Base-by-base conservation (phyloP, 2,797 vertebrate genomes). In the Limnodromus scolopaceus region DNA sequence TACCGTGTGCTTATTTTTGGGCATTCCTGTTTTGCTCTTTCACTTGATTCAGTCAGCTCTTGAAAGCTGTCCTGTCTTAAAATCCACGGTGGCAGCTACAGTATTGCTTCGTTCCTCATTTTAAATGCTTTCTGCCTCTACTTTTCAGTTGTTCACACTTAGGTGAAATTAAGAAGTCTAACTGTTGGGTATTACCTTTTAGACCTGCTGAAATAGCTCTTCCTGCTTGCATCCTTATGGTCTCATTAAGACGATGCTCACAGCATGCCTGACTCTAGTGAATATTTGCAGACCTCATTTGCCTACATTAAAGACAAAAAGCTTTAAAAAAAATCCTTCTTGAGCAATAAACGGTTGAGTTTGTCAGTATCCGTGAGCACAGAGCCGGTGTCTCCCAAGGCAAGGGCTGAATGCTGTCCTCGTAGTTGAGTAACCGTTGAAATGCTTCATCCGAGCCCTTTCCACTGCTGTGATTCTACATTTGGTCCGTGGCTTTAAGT, bases 281-380 rank as follows among this genome's bases (percentile, higher is more conserved):
- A 98, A 98, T 97, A 98, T 98, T 97, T 97, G 96, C 98, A 97
- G 96, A 96, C 93, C 97, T 98, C 98, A 98, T 98, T 98, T 98
- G 98, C 98, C 97, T 98, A 98, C 97, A 98, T 98, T 98, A 98
- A 92, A 98, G 97, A 97, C 93, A 92, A 96, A 97, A 94, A 97
- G 92, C 95, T 94, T 96, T 79, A 95, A 86, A 95, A 86, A 91
- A 95, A 96, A 91, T 89, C 93, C 89, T 96, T 93, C 96, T 86
- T 70, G 97, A 97, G 93, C 93, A 91, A 84, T 95, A 95, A 97
- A 97, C 2, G 66, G 72, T 94, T 84, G 96, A 97, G 92, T 96
- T 97, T 91, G 96, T 92, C 71, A 61, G 89, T 97, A 76, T 85
- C 97, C 46, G 58, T 96, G 96, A 97, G 97, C 96, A 91, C 34